phyloP scores from a whole-genome alignment of 1,140 invertebrate genomes.

The Conopomorpha cramerella region DNA sequence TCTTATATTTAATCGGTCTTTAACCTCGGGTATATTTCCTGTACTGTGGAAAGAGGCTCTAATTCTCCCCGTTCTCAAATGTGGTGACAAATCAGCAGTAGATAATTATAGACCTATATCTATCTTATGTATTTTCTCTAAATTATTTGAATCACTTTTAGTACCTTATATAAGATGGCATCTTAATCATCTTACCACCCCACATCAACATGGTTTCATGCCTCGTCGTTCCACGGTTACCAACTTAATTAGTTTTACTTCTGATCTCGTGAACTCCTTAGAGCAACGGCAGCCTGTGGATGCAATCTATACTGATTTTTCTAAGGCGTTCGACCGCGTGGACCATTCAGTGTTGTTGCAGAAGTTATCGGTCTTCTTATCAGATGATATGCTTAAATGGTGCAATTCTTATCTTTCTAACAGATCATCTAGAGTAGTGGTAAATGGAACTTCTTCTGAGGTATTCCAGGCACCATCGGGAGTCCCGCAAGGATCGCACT shows the following conservation, averaged over 20 bases:
- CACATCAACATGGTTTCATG: too few species aligned
- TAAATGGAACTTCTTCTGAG: not conserved
- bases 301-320: too few species aligned
- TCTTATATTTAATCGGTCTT: slow-evolving; percentile 8
- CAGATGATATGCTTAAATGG: too few species aligned
- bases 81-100: slow-evolving; percentile 4
- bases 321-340: too few species aligned
- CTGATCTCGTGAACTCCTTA: too few species aligned
- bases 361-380: too few species aligned
- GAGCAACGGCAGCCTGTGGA: too few species aligned
- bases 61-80: slow-evolving; percentile 13
- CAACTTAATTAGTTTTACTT: too few species aligned
- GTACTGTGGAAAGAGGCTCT: slow-evolving; percentile 10
- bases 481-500: slow-evolving; percentile 2
- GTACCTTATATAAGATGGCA: not conserved
- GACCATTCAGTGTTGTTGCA: too few species aligned
- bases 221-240: too few species aligned
- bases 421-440: slow-evolving; percentile 1
- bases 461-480: not conserved
- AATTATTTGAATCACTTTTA: slow-evolving; percentile 10
- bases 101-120: slow-evolving; percentile 17
- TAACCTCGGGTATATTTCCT: slow-evolving; percentile 7
- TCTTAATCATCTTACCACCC: slow-evolving; percentile 1
- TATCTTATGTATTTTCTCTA: slow-evolving; percentile 10
- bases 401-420: slow-evolving; percentile 2